Evolutionary conservation across 2,797 vertebrate genomes (phyloP), one percentile per base, ranked within the genome.

Genomic region (Chelmon rostratus): DNA sequence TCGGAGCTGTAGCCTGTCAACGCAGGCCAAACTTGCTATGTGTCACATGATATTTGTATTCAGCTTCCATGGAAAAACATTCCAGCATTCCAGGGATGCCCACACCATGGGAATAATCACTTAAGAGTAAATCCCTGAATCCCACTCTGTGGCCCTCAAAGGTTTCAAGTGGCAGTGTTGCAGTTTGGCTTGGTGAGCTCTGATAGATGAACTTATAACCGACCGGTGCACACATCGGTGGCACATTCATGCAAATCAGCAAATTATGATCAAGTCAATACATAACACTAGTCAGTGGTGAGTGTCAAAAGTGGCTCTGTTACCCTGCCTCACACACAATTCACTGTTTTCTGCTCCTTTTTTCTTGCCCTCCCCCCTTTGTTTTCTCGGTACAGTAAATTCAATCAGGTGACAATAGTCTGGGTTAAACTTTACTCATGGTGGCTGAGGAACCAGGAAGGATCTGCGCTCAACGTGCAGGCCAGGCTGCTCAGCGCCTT

Each of bases 41-140:
- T 76, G 88, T 85, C 80, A 87, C 74, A 44, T 8, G 73, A 83
- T 83, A 89, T 85, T 68, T 81, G 61, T 25, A 80, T 70, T 81
- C 68, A 84, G 53, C 66, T 73, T 83, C 86, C 82, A 70, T 91
- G 89, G 86, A 84, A 91, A 92, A 90, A 87, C 42, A 46, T 54
- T 76, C 53, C 76, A 73, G 72, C 92, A 94, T 94, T 94, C 92
- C 92, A 85, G 78, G 88, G 83, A 91, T 92, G 80, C 86, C 86
- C 92, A 80, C 78, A 83, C 88, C 88, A 89, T 86, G 75, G 91
- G 89, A 90, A 89, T 82, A 61, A 42, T 83, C 77, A 52, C 76
- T 87, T 53, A 56, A 44, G 75, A 77, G 57, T 62, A 84, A 86
- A 81, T 76, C 68, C 61, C 59, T 42, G 38, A 82, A 82, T 82